Evolutionary conservation across 1,140 invertebrate genomes (phyloP), one percentile per base, ranked within the genome.

Genomic region (Anoplophora glabripennis): DNA sequence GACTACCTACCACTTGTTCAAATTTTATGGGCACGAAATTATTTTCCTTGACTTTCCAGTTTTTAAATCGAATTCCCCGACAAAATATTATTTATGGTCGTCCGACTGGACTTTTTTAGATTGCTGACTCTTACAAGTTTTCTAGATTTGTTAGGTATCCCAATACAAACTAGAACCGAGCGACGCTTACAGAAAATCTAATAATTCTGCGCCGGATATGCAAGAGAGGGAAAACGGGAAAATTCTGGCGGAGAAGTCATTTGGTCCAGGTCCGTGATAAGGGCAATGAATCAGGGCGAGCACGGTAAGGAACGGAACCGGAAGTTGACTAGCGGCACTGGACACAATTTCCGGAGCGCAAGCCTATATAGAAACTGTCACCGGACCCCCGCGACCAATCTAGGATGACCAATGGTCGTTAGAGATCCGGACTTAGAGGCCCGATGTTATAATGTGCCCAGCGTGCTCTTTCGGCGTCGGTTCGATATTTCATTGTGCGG

Each of bases 361-460:
- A 55, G 59, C 49, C 63, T 65, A 65, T 63, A 66, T 68, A 62
- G 54, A 49, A 64, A 48, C 65, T 66, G 65, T 66, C 65, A 64
- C 58, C 59, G 62, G 61, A 42, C 34, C 53, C 56, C 48, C 53
- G 62, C 57, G 54, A 64, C 61, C 65, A 68, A 70, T 70, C 66
- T 68, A 56, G 52, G 61, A 68, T 70, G 68, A 70, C 68, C 68
- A 70, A 70, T 70, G 68, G 66, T 65, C 66, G 57, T 59, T 53
- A 12, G 10, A 57, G 59, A 60, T 66, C 64, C 65, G 63, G 65
- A 60, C 64, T 68, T 64, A 68, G 59, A 45, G 67, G 61, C 58
- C 63, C 64, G 51, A 37, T 21, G 35, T 15, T 17, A 34, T 53
- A 41, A 53, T 40, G 33, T 34, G 21, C 2, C n/a, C n/a, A 12